Evolutionary conservation across 2,888 invertebrate species (phyloP).

Genomic region (Cryptus armator): DNA sequence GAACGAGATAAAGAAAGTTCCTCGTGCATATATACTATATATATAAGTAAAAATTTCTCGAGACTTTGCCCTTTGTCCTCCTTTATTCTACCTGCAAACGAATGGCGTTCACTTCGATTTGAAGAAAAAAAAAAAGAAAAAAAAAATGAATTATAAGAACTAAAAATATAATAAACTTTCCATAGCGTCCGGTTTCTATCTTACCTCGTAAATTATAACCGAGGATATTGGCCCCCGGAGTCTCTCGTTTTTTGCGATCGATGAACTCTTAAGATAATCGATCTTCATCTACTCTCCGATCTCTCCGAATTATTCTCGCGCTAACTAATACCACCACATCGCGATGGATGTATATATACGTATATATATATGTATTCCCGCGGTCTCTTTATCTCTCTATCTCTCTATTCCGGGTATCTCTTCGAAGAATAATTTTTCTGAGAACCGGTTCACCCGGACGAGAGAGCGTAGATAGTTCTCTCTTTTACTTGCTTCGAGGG

Average conservation of each 20-base stretch:
- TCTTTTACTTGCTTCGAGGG: conserved; percentile 56
- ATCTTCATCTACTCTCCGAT: conserved; percentile 60
- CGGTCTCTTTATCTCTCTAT: conserved; percentile 39
- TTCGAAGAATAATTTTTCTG: conserved; percentile 68
- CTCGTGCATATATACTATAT: background rate
- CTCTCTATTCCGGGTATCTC: conserved; percentile 68
- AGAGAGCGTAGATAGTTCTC: conserved; percentile 26
- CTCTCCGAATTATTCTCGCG: conserved; percentile 15
- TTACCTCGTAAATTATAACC: conserved; percentile 50
- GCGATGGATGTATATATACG: background rate
- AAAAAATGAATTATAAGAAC: conserved; percentile 8
- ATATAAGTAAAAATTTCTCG: conserved; percentile 55
- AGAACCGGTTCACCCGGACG: conserved; percentile 66
- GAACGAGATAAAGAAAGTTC: conserved; percentile 20
- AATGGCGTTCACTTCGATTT: conserved; percentile 40
- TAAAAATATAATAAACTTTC: conserved; percentile 44
- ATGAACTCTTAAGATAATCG: conserved; percentile 61
- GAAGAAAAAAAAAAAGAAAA: conserved; percentile 13
- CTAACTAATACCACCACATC: conserved; percentile 8
- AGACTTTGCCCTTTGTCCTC: conserved; percentile 55
- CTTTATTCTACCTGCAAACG: conserved; percentile 50
- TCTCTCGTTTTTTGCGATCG: conserved; percentile 34
- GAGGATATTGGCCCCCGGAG: conserved; percentile 37
- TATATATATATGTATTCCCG: background rate
- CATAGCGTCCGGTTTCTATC: conserved; percentile 15